phyloP scores from a whole-genome alignment of 2,113 vertebrate genomes.

The Microtus richardsoni region DNA sequence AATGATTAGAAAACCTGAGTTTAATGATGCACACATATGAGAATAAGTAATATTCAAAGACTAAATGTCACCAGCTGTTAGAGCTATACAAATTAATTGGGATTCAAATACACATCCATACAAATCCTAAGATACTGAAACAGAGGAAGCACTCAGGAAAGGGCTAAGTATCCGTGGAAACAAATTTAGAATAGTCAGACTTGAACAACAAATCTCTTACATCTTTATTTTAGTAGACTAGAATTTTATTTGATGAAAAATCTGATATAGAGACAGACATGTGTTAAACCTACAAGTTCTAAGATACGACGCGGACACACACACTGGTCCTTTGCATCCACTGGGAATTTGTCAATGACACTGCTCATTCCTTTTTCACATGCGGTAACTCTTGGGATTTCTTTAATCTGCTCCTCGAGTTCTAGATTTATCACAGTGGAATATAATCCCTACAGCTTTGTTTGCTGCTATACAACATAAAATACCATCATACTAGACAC shows the following conservation, averaged over 20 bases:
- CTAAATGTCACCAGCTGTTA: slow-evolving; percentile 92
- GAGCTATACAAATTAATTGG: slow-evolving; percentile 90
- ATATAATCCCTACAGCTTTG: neutral
- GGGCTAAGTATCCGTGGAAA: slow-evolving; percentile 85
- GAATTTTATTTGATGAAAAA: slow-evolving; percentile 61
- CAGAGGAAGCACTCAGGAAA: slow-evolving; percentile 85
- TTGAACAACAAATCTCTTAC: slow-evolving; percentile 49
- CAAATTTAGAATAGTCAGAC: slow-evolving; percentile 77
- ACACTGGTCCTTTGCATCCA: neutral
- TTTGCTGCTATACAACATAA: slow-evolving; percentile 30
- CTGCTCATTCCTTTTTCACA: neutral
- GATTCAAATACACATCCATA: slow-evolving; percentile 82
- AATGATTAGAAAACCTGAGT: slow-evolving; percentile 90
- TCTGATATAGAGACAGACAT: neutral
- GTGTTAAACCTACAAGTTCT: neutral
- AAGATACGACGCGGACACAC: neutral
- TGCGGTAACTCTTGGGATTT: neutral
- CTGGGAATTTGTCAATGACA: neutral
- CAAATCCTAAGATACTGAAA: slow-evolving; percentile 82
- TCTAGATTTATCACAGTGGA: neutral
- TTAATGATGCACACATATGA: slow-evolving; percentile 91
- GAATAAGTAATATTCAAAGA: slow-evolving; percentile 90
- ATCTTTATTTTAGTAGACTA: slow-evolving; percentile 46
- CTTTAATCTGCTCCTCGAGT: neutral
- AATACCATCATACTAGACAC: neutral